Base-by-base conservation (phyloP, 2,113 vertebrate genomes). In the Romanogobio albipinnatus region DNA sequence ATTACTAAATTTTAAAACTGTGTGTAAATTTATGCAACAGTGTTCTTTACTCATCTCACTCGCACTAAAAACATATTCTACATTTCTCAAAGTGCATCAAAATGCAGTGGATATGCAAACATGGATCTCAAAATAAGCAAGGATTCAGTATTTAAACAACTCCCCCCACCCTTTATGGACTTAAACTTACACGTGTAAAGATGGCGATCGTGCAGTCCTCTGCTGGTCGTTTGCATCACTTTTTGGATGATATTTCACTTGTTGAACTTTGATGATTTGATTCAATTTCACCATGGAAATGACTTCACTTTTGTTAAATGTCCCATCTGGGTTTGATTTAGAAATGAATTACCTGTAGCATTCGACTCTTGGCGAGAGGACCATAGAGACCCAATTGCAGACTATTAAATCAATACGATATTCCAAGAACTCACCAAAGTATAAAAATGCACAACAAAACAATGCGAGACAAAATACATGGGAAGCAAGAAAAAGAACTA, bases 311-410 rank as follows among this genome's bases (percentile, higher is more conserved):
- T 73, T 73, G 70, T 45, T 73, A 47, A 45, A 47, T 11, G 22
- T 47, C 71, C 39, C 6, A n/a, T 74, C 39, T 49, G 43, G 71
- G 71, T 49, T 74, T 47, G 45, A 74, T 49, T 74, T 74, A 47
- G 71, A 26, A 74, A 47, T 74, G 49, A 71, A 74, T 74, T 74
- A 74, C 71, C n/a, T n/a, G 71, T 14, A 49, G 71, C n/a, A 49
- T 47, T 74, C 3, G 22, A 47, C 22, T 74, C 43, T 74, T 33
- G 58, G 15, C 15, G 39, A 76, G 43, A 39, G 19, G 36, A 39
- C 17, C 19, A 51, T 10, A 15, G 64, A 58, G 83, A 47, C 17
- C 24, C 22, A 36, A 39, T 71, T 71, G 22, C n/a, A 74, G 71
- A n/a, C 43, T 45, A 74, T 74, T 74, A 74, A 74, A 47, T 74